Evolutionary conservation across 92 coral and sea anemone genomes (phyloP), one percentile per base, ranked within the genome.

Genomic region (Hydrozoanthus gracilis): DNA sequence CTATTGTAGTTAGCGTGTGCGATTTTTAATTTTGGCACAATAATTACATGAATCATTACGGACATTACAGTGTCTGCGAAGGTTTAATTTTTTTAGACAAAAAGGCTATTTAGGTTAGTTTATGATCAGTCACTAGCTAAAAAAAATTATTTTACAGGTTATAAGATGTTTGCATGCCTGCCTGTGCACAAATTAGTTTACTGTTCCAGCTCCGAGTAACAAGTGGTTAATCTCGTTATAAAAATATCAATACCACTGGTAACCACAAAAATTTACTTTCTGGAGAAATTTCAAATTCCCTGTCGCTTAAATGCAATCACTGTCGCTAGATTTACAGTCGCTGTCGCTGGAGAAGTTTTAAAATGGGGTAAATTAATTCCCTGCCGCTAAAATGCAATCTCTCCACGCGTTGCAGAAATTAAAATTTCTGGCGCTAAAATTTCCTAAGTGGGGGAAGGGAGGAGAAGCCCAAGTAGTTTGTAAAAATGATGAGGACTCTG

Each of bases 91-190:
- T 67, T 27, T 27, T 27, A 27, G 35, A 27, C 35, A 27, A 27
- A 27, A 27, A 27, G 35, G 35, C 35, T 27, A 27, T 27, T 27
- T 27, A 27, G 2, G 35, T 27, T 27, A 27, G 35, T 27, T 27
- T 68, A 68, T 35, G 49, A 6, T 68, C 73, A 68, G 13, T 8
- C 13, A 20, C 73, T 68, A 27, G 73, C 73, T 68, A 68, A 68
- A 68, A 8, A 27, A 68, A 11, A 7, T 7, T 67, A 68, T 68
- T 68, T 68, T 68, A 68, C 16, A 68, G 4, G 73, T 48, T 68
- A 68, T 35, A 46, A 68, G 73, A 48, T 68, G 73, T 68, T 68
- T 68, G 73, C 11, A 68, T 68, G 49, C 73, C 73, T 68, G 49
- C 71, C 71, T 66, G 45, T 66, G 27, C 44, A 66, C 48, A 68